Evolutionary conservation across 2,113 vertebrate species (phyloP).

Genomic region (Callospermophilus lateralis): DNA sequence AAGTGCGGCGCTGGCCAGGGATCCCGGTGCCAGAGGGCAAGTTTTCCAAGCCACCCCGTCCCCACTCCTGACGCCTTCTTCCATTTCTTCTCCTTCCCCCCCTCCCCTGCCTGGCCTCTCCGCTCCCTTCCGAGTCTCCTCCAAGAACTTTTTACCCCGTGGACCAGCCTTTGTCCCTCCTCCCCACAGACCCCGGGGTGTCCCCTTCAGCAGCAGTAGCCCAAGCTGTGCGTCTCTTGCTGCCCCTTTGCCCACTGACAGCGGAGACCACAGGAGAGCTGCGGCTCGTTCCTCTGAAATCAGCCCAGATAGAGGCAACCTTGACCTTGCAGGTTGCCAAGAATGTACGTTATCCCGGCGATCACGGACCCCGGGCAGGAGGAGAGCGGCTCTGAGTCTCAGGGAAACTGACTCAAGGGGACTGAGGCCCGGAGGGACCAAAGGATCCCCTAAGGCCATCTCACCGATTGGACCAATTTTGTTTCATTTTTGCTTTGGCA

Average conservation of each 20-base stretch:
- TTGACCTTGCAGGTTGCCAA: background rate
- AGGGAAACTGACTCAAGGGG: background rate
- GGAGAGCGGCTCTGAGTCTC: background rate
- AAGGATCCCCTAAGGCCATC: background rate
- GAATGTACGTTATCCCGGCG: background rate
- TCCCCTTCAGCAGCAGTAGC: background rate
- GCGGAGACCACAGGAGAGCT: background rate
- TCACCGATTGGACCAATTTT: background rate
- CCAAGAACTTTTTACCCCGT: background rate
- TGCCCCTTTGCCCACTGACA: background rate
- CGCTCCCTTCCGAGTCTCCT: background rate
- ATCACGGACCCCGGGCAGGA: background rate
- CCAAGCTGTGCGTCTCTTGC: rapidly evolving
- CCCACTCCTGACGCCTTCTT: slow-evolving; percentile 60
- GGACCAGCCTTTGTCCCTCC: background rate
- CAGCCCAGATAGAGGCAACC: rapidly evolving
- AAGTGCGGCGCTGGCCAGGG: slow-evolving; percentile 73
- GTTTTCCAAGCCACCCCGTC: slow-evolving; percentile 52
- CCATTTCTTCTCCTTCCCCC: background rate
- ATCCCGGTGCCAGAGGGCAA: slow-evolving; percentile 62
- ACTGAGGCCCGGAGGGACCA: background rate
- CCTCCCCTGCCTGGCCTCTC: background rate
- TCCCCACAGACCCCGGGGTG: rapidly evolving
- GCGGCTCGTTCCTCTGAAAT: background rate
- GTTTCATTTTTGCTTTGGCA: background rate